Percentiles rank a stretch among this genome's conserved stretches.
These are phyloP conservation scores for Bubalus kerabau DNA, from an alignment of 2,113 vertebrate species.

Conservation along the genomic window DNA sequence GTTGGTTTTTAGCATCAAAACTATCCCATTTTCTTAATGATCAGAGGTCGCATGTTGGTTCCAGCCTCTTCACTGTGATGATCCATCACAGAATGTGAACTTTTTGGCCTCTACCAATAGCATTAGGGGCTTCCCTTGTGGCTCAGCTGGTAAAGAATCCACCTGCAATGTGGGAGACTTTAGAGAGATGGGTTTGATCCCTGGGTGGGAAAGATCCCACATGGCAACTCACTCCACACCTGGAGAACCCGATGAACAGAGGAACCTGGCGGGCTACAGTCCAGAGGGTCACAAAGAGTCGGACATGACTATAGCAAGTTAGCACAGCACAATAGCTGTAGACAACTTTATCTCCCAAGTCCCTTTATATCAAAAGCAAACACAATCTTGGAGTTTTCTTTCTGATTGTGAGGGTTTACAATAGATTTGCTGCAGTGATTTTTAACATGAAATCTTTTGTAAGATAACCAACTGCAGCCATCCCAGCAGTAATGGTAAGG, in stretches of 20 bases:
- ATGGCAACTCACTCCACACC: not conserved
- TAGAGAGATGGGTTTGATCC: not conserved
- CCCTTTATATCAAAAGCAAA: not conserved
- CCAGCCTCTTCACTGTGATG: slow-evolving; percentile 89
- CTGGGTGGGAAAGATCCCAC: not conserved
- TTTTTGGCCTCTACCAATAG: slow-evolving; percentile 36
- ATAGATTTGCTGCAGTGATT: not conserved
- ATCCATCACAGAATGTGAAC: slow-evolving; percentile 88
- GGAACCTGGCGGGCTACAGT: not conserved
- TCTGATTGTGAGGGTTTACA: not conserved
- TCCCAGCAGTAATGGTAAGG: not conserved
- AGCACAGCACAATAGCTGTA: not conserved
- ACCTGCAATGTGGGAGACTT: not conserved
- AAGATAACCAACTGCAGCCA: not conserved
- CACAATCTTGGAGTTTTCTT: not conserved
- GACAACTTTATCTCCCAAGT: not conserved
- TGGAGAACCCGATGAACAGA: not conserved
- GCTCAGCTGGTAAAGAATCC: not conserved
- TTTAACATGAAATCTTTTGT: not conserved
- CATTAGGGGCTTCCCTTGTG: not conserved
- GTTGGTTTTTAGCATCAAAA: not conserved
- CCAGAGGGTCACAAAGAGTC: not conserved
- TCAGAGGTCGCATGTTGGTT: slow-evolving; percentile 88
- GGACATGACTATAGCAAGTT: not conserved
- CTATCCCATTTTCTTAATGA: slow-evolving; percentile 81